Base-by-base conservation (phyloP, 1,140 invertebrate species). In the Drosophila oshimai region DNA sequence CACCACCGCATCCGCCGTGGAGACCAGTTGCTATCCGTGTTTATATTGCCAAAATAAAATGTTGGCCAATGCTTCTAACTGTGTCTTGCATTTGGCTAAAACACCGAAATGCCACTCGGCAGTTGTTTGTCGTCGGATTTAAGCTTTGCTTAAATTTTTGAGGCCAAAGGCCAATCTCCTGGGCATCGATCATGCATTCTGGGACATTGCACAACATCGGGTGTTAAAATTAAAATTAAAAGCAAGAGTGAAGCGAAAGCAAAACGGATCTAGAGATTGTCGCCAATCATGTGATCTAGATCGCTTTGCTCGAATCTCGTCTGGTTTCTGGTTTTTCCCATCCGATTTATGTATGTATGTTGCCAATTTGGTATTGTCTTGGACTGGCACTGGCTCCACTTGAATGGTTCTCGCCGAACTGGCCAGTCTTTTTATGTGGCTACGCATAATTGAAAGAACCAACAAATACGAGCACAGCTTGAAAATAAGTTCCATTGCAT, bases 21-120 rank as follows among this genome's bases (percentile, higher is more conserved):
- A 53, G 9, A 64, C 60, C 60, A 24, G 51, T 58, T 61, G 57
- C 57, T 62, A 29, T 65, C 57, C 62, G 33, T 49, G 36, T 29
- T 57, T 31, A 54, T 49, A 47, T 50, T 60, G 39, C 68, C 68
- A 60, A 53, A 68, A 50, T 62, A 61, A 46, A 44, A 24, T 62
- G 49, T 83, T 83, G 72, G 69, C 71, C 69, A 83, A 83, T 78
- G 80, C 79, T 83, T 83, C 79, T 86, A 86, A 58, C 74, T 84
- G 49, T 78, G 74, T 70, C 69, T 70, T 83, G 80, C 79, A 86
- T 75, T 68, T 72, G 55, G 65, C 75, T 47, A 58, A 71, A 53
- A 58, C 41, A 24, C 79, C 51, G 57, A 70, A 84, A 65, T 80
- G 71, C 67, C 58, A 80, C 31, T 67, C 29, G 47, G 42, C 62